phyloP scores from a whole-genome alignment of 1,140 invertebrate genomes.

The Marisa cornuarietis region DNA sequence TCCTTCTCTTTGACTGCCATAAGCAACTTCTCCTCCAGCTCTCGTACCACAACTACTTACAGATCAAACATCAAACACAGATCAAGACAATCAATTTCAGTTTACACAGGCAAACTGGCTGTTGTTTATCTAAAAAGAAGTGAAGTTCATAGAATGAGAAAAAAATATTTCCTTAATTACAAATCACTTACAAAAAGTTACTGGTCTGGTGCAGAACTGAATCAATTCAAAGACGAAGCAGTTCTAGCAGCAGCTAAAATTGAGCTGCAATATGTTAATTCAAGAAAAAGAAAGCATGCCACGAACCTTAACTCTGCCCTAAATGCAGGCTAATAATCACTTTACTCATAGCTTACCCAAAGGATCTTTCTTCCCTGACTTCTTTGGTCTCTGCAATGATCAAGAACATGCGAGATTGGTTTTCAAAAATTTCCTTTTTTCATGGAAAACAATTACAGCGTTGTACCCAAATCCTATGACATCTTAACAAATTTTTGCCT shows the following conservation, averaged over 20 bases:
- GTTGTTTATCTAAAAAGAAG: too few species aligned
- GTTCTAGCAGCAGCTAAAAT: too few species aligned
- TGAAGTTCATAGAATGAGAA: too few species aligned
- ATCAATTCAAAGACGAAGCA: too few species aligned
- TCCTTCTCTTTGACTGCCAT: constrained; percentile 59
- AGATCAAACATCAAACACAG: not conserved
- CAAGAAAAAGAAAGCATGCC: too few species aligned
- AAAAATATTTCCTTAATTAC: too few species aligned
- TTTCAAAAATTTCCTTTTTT: not conserved
- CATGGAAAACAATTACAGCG: not conserved
- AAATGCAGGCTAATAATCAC: too few species aligned
- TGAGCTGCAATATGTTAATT: too few species aligned
- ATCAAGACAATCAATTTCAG: constrained; percentile 3
- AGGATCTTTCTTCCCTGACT: constrained; percentile 33
- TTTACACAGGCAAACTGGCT: too few species aligned
- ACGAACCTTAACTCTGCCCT: too few species aligned
- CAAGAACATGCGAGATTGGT: not conserved
- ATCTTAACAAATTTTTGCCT: not conserved
- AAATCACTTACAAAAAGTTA: too few species aligned
- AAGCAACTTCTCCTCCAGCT: constrained; percentile 55
- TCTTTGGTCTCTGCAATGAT: constrained; percentile 37
- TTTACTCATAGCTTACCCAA: constrained; percentile 28
- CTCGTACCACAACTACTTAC: constrained; percentile 48
- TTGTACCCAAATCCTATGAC: not conserved
- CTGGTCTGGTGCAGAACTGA: too few species aligned